Evolutionary conservation across 2,888 invertebrate genomes (phyloP), one percentile per base, ranked within the genome.

Genomic region (Macaria notata): DNA sequence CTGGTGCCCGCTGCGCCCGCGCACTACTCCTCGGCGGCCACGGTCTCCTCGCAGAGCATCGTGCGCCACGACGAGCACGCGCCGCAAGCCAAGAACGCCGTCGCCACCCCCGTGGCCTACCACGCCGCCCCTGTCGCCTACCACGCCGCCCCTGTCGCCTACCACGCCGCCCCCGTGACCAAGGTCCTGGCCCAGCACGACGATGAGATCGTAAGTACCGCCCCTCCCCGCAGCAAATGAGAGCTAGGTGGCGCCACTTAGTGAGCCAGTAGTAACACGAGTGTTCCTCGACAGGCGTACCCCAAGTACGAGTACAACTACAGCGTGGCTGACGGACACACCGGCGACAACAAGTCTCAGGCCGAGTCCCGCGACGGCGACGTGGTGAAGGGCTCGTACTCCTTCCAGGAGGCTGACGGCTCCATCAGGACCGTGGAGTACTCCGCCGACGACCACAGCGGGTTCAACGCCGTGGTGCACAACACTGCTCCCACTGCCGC

Each of bases 301-400:
- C 91, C 90, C 63, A 84, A 84, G 71, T 91, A 90, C 78, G 87
- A 92, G 70, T 93, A 84, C 85, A 84, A 81, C 55, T 93, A 93
- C 84, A 92, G 92, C 31, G 93, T 93, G 1, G 84, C 91, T 63
- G 93, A 93, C 73, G 81, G 87, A 29, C 92, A 92, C 78, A 93
- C 93, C 74, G 93, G 93, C 46, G 93, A 93, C 83, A 85, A 90
- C 79, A 92, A 93, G 81, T 84, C 86, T 60, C 92, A 92, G 76
- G 88, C 92, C 62, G 93, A 93, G 74, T 69, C 73, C 60, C 85
- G 89, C 64, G 92, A 92, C 67, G 93, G 93, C 45, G 93, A 93
- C 67, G 88, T 84, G 1, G 93, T 93, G 63, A 89, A 89, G 74
- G 93, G 93, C 69, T 84, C 87, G 9, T 92, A 93, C 86, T 90